Conservation (phyloP, 1,140 invertebrate species). For the Aphis gossypii region DNA sequence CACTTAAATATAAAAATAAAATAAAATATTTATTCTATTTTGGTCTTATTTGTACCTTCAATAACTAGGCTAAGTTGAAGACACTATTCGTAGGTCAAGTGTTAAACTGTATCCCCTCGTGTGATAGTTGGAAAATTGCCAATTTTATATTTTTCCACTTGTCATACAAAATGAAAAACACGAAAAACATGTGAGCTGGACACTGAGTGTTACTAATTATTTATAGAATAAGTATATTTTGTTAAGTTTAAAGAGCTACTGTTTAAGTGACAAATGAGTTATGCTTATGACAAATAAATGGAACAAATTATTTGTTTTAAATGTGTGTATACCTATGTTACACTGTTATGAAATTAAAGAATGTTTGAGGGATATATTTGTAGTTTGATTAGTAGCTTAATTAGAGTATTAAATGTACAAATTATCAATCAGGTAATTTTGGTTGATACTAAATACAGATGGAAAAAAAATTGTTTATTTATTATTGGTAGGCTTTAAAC, state of each 20-base stretch:
- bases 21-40: slow-evolving; percentile 27
- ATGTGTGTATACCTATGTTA: neutral
- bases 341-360: neutral
- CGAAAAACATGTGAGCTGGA: slow-evolving; percentile 46
- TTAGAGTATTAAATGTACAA: neutral
- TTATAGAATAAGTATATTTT: slow-evolving; percentile 43
- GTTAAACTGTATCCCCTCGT: slow-evolving; percentile 42
- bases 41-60: slow-evolving; percentile 26
- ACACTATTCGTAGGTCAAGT: slow-evolving; percentile 45
- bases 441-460: too few species aligned
- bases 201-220: slow-evolving; percentile 43
- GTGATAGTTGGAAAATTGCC: slow-evolving; percentile 38
- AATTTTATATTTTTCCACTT: slow-evolving; percentile 28
- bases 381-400: neutral
- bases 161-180: slow-evolving; percentile 27
- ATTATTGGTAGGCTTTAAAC: too few species aligned
- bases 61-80: slow-evolving; percentile 57
- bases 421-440: neutral
- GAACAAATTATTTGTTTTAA: neutral
- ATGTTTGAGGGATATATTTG: neutral
- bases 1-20: neutral
- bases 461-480: too few species aligned
- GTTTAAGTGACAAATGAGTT: neutral
- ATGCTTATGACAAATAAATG: slow-evolving; percentile 35
- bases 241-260: slow-evolving; percentile 14